phyloP scores from a whole-genome alignment of 53 echinoderm and acorn worm species.

The Apostichopus leukothele region DNA sequence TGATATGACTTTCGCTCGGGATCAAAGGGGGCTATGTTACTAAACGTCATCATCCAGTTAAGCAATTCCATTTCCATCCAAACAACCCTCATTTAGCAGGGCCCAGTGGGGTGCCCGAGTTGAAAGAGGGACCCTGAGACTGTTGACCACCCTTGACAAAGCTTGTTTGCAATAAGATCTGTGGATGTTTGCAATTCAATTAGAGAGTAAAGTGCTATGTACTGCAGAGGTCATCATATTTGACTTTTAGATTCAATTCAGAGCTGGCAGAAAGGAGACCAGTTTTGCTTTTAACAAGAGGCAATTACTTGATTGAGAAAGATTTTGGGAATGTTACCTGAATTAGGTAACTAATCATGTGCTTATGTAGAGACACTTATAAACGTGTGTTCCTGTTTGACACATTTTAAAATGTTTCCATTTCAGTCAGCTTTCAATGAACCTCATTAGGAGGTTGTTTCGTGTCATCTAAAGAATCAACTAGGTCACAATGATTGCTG shows the following conservation, averaged over 20 bases:
- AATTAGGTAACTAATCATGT: background rate
- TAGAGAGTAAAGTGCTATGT: constrained; percentile 32
- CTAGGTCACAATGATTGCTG: background rate
- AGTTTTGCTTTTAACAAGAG: background rate
- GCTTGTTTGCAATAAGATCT: constrained; percentile 15
- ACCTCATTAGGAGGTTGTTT: background rate
- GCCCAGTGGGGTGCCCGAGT: constrained; percentile 7
- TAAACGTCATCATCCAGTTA: constrained; percentile 25
- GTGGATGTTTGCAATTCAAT: constrained; percentile 45
- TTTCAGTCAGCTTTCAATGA: background rate
- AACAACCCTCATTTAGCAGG: background rate
- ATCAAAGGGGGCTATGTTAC: constrained; percentile 30
- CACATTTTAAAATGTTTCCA: background rate
- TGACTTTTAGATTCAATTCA: background rate
- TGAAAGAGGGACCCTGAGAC: constrained; percentile 23
- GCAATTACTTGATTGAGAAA: background rate
- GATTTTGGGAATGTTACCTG: background rate
- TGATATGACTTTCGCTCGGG: constrained; percentile 1
- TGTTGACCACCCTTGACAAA: constrained; percentile 43
- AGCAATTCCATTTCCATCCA: constrained; percentile 18
- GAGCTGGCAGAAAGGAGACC: background rate
- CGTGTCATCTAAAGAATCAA: background rate
- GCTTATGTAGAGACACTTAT: background rate
- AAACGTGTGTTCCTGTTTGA: background rate
- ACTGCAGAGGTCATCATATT: background rate